Conservation (phyloP, 2,113 vertebrate species). For the Scopus umbretta region DNA sequence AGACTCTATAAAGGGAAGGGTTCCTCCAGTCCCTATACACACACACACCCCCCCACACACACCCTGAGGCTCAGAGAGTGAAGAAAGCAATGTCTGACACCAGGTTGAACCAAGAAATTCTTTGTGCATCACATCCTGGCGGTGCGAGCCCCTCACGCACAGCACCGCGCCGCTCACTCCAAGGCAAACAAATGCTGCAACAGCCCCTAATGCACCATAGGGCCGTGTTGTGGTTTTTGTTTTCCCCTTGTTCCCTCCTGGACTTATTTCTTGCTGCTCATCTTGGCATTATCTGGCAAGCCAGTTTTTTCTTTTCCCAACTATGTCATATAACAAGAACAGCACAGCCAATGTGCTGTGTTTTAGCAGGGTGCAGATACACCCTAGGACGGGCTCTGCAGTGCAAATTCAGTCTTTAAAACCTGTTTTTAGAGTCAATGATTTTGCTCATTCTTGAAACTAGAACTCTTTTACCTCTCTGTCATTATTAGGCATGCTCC, state of each 20-base stretch:
- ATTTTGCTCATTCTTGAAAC: background rate
- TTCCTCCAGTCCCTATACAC: background rate
- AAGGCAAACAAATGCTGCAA: background rate
- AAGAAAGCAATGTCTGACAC: background rate
- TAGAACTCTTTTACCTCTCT: background rate
- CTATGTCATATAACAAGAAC: background rate
- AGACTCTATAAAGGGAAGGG: background rate
- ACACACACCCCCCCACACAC: background rate
- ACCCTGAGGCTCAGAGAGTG: background rate
- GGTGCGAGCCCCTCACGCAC: fast-evolving
- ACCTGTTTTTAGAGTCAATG: background rate
- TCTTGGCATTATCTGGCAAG: background rate
- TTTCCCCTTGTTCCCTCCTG: background rate
- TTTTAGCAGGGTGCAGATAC: background rate
- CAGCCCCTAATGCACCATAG: background rate
- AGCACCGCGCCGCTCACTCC: background rate
- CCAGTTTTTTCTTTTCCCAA: background rate
- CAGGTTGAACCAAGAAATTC: background rate
- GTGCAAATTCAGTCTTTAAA: background rate
- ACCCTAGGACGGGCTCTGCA: background rate
- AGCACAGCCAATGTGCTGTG: background rate
- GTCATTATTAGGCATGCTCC: background rate
- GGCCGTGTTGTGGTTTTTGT: background rate
- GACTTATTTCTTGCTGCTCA: background rate
- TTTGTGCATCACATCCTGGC: fast-evolving